Evolutionary conservation across 92 coral and sea anemone species (phyloP).

Genomic region (Bergia sp.): DNA sequence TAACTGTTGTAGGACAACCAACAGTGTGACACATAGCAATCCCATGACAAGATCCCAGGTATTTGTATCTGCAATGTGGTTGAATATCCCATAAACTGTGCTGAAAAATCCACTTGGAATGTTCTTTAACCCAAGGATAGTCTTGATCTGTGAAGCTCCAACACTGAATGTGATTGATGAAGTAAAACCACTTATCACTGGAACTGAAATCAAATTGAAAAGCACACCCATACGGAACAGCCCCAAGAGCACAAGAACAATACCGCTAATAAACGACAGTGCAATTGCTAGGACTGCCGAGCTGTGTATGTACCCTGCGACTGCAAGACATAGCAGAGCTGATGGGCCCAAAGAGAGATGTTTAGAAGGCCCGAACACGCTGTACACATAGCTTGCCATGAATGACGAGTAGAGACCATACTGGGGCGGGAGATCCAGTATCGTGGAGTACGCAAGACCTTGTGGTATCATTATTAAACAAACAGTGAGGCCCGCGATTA

Average conservation of each 20-base stretch:
- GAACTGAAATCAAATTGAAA: constrained; percentile 50
- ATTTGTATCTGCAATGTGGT: constrained; percentile 40
- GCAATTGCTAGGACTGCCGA: constrained; percentile 47
- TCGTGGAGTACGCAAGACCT: constrained; percentile 54
- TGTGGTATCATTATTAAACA: constrained; percentile 56
- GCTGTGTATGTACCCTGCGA: constrained; percentile 50
- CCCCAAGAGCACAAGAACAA: constrained; percentile 49
- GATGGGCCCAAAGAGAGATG: constrained; percentile 53
- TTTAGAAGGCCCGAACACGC: constrained; percentile 50
- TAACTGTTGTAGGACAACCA: constrained; percentile 32
- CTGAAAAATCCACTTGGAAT: constrained; percentile 51
- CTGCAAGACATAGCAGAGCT: constrained; percentile 48
- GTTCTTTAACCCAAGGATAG: constrained; percentile 36
- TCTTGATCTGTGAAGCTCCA: constrained; percentile 49
- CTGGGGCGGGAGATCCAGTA: constrained; percentile 54
- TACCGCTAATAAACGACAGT: constrained; percentile 44
- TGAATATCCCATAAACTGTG: constrained; percentile 40
- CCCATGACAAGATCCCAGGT: constrained; percentile 55
- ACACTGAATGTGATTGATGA: constrained; percentile 54
- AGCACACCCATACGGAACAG: constrained; percentile 50
- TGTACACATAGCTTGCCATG: constrained; percentile 46
- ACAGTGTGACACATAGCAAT: constrained; percentile 30
- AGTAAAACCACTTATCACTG: constrained; percentile 58
- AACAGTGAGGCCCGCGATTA: constrained; percentile 54
- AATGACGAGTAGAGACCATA: constrained; percentile 57